Evolutionary conservation across 2,113 vertebrate species (phyloP).

Genomic region (Chloroceryle aenea): DNA sequence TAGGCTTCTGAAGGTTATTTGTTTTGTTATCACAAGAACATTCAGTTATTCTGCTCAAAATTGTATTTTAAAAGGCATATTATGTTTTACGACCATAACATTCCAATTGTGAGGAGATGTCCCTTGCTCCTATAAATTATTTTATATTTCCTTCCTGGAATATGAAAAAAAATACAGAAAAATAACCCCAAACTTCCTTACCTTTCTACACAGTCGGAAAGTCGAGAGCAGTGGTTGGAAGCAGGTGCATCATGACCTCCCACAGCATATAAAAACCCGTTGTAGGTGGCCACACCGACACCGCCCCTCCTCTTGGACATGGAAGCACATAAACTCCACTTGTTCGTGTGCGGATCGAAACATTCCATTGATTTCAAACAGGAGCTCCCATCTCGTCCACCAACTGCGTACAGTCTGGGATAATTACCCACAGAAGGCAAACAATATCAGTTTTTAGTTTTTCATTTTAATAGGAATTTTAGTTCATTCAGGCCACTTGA

Average conservation of each 20-base stretch:
- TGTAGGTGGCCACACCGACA: conserved; percentile 91
- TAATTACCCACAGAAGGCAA: not conserved
- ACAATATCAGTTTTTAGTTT: not conserved
- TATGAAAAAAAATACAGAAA: no score
- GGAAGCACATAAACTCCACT: conserved; percentile 91
- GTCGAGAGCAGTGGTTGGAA: conserved; percentile 92
- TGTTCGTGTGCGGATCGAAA: conserved; percentile 97
- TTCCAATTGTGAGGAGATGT: not conserved
- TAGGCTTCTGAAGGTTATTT: not conserved
- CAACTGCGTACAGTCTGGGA: conserved; percentile 90
- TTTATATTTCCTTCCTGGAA: not conserved
- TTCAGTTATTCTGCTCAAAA: not conserved
- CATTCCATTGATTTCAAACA: conserved; percentile 96
- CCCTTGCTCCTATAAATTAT: not conserved
- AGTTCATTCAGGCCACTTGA: not conserved
- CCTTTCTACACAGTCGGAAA: conserved; percentile 95
- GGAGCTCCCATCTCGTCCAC: conserved; percentile 94
- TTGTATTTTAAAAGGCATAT: not conserved
- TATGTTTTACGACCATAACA: not conserved
- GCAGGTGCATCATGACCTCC: conserved; percentile 94
- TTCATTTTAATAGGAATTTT: not conserved
- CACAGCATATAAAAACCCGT: conserved; percentile 91
- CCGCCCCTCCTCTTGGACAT: conserved; percentile 95
- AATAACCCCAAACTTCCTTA: conserved; percentile 18
- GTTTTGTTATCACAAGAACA: not conserved